Evolutionary conservation across 2,797 vertebrate species (phyloP), one percentile per base, ranked within the genome.

Genomic region (Betta splendens): DNA sequence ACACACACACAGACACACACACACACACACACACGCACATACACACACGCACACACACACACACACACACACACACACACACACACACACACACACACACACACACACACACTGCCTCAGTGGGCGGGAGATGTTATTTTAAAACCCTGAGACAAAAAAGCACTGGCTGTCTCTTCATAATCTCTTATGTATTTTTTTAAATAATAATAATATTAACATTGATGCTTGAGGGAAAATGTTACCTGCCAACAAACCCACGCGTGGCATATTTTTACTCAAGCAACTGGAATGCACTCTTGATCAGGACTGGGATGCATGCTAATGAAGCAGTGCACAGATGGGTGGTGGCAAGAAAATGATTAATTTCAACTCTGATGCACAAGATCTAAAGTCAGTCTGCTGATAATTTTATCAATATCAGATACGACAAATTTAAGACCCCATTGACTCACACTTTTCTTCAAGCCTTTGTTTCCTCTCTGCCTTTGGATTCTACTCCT

Each of bases 381-480:
- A 51, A 37, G 52, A 69, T 63, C 42, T 59, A 28, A 76, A 79
- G 73, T 81, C 68, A 71, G 38, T 35, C 69, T 52, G 56, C 49
- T 70, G 75, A 68, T 81, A 71, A 32, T 76, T 80, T 55, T 64
- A 71, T 69, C 68, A 69, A 63, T 73, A 54, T 61, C 72, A 74
- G 59, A 80, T 74, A 22, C 61, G 67, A 75, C 53, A 76, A 64
- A 77, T 83, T 75, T 68, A 2, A 79, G 78, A 77, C 59, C 54
- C 49, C 4, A 0, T 55, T 52, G 66, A 85, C 61, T 79, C 66
- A 69, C 78, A 75, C 77, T 80, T 82, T 62, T 42, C 61, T 64
- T 26, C 50, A 1, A 29, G 71, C 77, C 81, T 86, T 86, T 87
- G 68, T 89, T 83, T 79, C 68, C 60, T 46, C 48, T 59, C 58